Base-by-base conservation (phyloP, 2,113 vertebrate genomes). In the Mirounga angustirostris region DNA sequence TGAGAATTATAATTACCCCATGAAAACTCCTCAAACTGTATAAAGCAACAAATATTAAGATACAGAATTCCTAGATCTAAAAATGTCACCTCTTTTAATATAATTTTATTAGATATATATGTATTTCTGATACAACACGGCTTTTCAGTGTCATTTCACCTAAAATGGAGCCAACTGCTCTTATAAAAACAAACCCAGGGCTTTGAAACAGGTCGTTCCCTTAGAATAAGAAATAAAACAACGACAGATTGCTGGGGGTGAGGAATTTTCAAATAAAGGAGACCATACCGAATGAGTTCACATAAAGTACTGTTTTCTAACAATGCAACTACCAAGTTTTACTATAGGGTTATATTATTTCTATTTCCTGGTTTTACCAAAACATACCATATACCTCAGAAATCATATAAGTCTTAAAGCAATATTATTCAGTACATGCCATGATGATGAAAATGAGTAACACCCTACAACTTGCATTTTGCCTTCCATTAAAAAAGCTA, bases 11-110 rank as follows among this genome's bases (percentile, higher is more conserved):
- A 92, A 89, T 89, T 71, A 95, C 19, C 18, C 28, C n/a, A 95
- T 63, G 59, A 94, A 98, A 96, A 92, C 22, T 86, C 80, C 18
- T 61, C 71, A 92, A 97, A 90, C 30, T 26, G 58, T 69, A 83
- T 58, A 95, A 97, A 95, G 12, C 54, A 94, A 59, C 54, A 96
- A 98, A 95, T 14, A 56, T 43, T 21, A 63, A 76, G 61, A 33
- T 22, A 36, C 9, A 93, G 4, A 95, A 95, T 86, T 40, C 50
- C 76, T 36, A 12, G 40, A 84, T 52, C 50, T 88, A 84, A 85
- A 94, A 96, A 73, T 12, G 63, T 10, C 33, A 86, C 33, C 11
- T 85, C 54, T 87, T 79, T 82, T 46, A 95, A 63, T 22, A 33
- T 46, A 87, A 87, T 21, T 69, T 89, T 56, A 61, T 26, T 83